Conservation (phyloP, 2,797 vertebrate genomes). For the Gallinago stenura region DNA sequence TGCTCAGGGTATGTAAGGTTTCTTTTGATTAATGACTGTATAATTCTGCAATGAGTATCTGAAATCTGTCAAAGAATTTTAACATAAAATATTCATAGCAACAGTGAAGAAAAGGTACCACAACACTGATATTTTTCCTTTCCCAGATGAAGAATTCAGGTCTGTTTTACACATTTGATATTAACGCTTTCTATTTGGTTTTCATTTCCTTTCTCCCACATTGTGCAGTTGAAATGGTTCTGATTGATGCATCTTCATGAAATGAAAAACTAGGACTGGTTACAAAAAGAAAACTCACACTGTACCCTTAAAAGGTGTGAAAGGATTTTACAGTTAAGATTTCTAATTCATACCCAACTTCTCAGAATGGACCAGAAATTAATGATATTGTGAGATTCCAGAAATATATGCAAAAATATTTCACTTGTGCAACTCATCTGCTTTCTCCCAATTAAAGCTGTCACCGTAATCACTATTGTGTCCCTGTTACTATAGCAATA, state of each 20-base stretch:
- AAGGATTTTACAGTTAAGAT: background rate
- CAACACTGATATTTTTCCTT: background rate
- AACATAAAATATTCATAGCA: background rate
- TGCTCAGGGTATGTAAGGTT: background rate
- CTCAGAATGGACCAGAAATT: background rate
- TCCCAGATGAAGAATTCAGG: background rate
- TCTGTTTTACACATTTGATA: background rate
- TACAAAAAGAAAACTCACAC: background rate
- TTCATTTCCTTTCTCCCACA: background rate
- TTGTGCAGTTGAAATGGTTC: background rate
- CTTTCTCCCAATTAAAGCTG: background rate
- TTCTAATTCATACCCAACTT: background rate
- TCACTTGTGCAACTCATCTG: background rate
- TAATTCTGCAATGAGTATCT: background rate
- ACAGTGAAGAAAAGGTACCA: background rate
- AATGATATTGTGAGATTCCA: background rate
- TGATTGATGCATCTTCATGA: background rate
- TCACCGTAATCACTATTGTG: background rate
- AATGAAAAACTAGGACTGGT: background rate
- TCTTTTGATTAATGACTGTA: background rate
- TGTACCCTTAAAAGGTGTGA: rapidly evolving
- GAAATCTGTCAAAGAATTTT: background rate
- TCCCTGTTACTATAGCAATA: background rate
- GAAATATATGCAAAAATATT: background rate
- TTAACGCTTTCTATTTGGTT: background rate